phyloP scores from a whole-genome alignment of 2,888 invertebrate genomes.

The Aethes cnicana region DNA sequence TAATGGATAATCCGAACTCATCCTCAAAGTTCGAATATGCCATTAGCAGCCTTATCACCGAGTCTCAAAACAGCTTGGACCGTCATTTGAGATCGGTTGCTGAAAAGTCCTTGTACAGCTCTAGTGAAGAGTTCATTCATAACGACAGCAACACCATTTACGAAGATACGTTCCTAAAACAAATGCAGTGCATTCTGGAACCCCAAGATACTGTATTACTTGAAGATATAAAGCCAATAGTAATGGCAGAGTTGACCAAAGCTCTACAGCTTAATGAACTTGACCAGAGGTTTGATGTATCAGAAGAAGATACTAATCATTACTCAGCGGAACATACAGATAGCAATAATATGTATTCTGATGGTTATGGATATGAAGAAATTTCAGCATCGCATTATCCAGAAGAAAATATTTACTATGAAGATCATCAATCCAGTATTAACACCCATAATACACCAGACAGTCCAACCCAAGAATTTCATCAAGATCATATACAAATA shows the following conservation, averaged over 20 bases:
- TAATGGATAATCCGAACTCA: slow-evolving; percentile 76
- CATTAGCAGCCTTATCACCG: slow-evolving; percentile 73
- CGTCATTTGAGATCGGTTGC: slow-evolving; percentile 71
- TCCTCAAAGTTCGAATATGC: slow-evolving; percentile 79
- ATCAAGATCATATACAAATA: too few relatives aligned
- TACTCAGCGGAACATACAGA: slow-evolving; percentile 38
- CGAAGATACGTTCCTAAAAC: slow-evolving; percentile 89
- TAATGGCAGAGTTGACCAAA: slow-evolving; percentile 82
- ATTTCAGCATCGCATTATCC: neutral
- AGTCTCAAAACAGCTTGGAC: slow-evolving; percentile 75
- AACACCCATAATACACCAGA: slow-evolving; percentile 14
- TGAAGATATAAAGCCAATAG: slow-evolving; percentile 82
- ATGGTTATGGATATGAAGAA: slow-evolving; percentile 6
- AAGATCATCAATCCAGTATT: slow-evolving; percentile 8
- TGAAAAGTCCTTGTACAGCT: slow-evolving; percentile 68
- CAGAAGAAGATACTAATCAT: slow-evolving; percentile 39
- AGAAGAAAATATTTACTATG: slow-evolving; percentile 14
- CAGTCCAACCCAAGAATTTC: slow-evolving; percentile 8
- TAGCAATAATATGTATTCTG: slow-evolving; percentile 3
- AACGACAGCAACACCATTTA: slow-evolving; percentile 85
- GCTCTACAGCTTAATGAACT: slow-evolving; percentile 74
- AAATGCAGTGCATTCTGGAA: slow-evolving; percentile 83
- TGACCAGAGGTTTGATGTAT: slow-evolving; percentile 49
- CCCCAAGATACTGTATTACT: slow-evolving; percentile 81
- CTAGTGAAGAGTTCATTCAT: slow-evolving; percentile 75